These are phyloP conservation scores for Lipophrys pholis DNA, from an alignment of 2,113 vertebrate genomes.

Conservation along the genomic window DNA sequence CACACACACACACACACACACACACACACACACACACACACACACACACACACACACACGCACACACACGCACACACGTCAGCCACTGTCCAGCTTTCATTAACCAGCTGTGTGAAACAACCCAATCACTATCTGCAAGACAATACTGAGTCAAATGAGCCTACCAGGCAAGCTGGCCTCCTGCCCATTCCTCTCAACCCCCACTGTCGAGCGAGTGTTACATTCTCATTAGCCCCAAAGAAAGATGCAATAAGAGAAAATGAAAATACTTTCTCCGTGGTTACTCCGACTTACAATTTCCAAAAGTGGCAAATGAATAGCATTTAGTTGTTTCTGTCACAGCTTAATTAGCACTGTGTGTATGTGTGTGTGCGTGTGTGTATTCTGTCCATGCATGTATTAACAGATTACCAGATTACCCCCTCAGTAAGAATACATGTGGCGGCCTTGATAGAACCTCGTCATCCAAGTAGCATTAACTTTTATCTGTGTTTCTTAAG, in stretches of 20 bases:
- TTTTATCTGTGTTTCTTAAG: conserved; percentile 35
- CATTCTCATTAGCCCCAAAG: conserved; percentile 60
- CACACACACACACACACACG: no score
- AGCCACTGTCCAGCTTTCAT: conserved; percentile 32
- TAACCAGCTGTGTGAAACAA: conserved; percentile 21
- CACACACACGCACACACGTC: no score
- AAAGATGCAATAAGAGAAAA: conserved; percentile 50
- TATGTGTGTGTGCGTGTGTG: no score
- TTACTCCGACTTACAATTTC: conserved; percentile 39
- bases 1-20: no score
- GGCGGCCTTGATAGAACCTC: conserved; percentile 28
- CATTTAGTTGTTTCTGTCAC: conserved; percentile 3
- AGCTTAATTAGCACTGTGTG: conserved; percentile 48
- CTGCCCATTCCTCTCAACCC: conserved; percentile 51
- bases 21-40: no score
- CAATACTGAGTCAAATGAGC: conserved; percentile 48
- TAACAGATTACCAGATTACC: conserved; percentile 21
- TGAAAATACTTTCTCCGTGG: conserved; percentile 49
- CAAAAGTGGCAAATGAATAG: conserved; percentile 39
- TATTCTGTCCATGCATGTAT: conserved; percentile 1
- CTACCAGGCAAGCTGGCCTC: conserved; percentile 54
- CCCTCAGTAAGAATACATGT: conserved; percentile 35
- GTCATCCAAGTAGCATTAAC: conserved; percentile 12
- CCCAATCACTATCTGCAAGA: conserved; percentile 38
- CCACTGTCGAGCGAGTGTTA: conserved; percentile 53